Evolutionary conservation across 2,888 invertebrate species (phyloP).

Genomic region (Cryptops parisi): DNA sequence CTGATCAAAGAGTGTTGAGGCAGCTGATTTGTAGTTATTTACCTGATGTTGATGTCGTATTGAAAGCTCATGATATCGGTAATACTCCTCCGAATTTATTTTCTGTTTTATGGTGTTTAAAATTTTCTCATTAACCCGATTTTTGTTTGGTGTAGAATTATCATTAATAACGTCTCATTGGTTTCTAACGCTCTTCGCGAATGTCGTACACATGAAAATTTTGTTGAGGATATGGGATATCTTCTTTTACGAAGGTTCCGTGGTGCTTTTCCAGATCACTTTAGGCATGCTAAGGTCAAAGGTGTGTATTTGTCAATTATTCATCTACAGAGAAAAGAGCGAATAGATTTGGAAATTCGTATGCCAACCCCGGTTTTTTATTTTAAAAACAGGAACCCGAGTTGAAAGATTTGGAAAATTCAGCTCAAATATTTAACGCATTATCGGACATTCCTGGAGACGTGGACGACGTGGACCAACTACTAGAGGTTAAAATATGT

Average conservation of each 20-base stretch:
- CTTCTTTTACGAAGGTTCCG: conserved; percentile 90
- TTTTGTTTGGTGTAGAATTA: too few species aligned
- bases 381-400: conserved; percentile 61
- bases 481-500: conserved; percentile 70
- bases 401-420: conserved; percentile 74
- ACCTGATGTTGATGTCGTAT: conserved; percentile 74
- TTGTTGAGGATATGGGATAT: conserved; percentile 90
- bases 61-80: conserved; percentile 68
- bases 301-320: conserved; percentile 20
- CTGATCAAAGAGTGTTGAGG: conserved; percentile 89
- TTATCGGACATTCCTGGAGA: conserved; percentile 90
- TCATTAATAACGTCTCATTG: conserved; percentile 93
- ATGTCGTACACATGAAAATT: conserved; percentile 91
- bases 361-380: too few species aligned
- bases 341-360: too few species aligned
- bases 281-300: conserved; percentile 82
- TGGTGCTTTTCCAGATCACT: conserved; percentile 84
- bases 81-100: too few species aligned
- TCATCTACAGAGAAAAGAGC: neutral
- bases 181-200: conserved; percentile 94
- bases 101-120: conserved; percentile 1
- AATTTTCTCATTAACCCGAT: too few species aligned
- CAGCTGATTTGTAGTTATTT: conserved; percentile 79
- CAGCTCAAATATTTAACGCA: conserved; percentile 95
- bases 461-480: conserved; percentile 76